These are phyloP conservation scores for Drosophila nebulosa DNA, from an alignment of 1,140 invertebrate genomes.

Conservation along the genomic window DNA sequence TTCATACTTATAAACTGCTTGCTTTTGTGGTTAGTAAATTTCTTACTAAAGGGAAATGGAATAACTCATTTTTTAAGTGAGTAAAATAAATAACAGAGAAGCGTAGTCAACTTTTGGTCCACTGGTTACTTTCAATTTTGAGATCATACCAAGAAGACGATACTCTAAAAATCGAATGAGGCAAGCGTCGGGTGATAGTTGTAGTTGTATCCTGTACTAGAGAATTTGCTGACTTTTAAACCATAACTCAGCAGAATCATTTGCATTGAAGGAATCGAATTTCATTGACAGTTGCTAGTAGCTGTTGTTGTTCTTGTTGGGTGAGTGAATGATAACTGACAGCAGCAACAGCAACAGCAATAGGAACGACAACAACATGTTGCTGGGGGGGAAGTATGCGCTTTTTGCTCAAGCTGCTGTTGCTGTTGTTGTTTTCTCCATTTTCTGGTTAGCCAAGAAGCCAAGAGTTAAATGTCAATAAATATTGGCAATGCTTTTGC, in stretches of 20 bases:
- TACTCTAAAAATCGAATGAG: not conserved
- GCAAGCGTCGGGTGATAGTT: not conserved
- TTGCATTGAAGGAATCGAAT: conserved; percentile 52
- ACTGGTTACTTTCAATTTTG: no score
- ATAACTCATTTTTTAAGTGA: no score
- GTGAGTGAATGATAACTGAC: conserved; percentile 79
- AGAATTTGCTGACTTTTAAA: not conserved
- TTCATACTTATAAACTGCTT: no score
- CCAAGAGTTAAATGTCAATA: conserved; percentile 68
- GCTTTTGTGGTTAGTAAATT: no score
- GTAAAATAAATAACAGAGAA: no score
- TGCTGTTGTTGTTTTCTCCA: conserved; percentile 13
- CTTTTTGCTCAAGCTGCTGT: conserved; percentile 22
- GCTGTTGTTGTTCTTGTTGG: conserved; percentile 45
- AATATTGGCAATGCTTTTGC: conserved; percentile 66
- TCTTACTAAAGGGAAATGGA: no score
- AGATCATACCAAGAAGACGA: no score
- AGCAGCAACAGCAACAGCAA: conserved; percentile 19
- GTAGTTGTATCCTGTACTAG: not conserved
- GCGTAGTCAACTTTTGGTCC: no score
- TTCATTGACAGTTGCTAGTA: conserved; percentile 31
- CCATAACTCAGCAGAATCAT: conserved; percentile 23
- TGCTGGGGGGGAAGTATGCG: conserved; percentile 47
- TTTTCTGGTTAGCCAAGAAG: conserved; percentile 1
- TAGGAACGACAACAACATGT: conserved; percentile 24